phyloP scores from a whole-genome alignment of 2,113 vertebrate species.

The Hemiscyllium ocellatum region DNA sequence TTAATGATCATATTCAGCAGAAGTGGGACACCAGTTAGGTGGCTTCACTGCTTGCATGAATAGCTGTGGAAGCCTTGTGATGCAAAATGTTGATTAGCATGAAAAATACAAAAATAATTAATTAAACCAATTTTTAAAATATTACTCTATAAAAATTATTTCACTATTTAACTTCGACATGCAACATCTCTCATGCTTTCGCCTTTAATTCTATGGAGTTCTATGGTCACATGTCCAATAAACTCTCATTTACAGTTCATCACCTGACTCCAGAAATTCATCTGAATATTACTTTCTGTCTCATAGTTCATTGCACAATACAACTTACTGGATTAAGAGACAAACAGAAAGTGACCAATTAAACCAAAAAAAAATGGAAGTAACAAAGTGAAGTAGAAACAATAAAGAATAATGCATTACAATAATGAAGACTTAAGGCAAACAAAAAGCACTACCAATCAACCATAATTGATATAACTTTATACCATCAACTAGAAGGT shows the following conservation, averaged over 20 bases:
- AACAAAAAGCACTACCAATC: not conserved
- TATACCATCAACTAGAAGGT: not conserved
- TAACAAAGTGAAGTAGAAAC: not conserved
- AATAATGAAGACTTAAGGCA: not conserved
- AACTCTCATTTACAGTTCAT: not conserved
- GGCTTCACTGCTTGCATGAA: not conserved
- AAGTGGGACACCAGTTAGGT: too few species aligned
- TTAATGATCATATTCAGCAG: not conserved
- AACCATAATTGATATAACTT: not conserved
- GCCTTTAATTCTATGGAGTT: not conserved
- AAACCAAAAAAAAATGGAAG: not conserved
- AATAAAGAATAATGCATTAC: not conserved
- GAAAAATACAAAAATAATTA: not conserved
- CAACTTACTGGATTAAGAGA: not conserved
- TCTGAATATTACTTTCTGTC: not conserved
- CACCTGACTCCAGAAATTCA: not conserved
- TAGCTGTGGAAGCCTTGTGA: not conserved
- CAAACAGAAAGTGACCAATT: not conserved
- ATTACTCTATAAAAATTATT: not conserved
- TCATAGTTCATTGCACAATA: not conserved
- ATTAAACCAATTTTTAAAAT: not conserved
- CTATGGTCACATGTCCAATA: not conserved
- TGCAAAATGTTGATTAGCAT: not conserved
- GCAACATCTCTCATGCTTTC: not conserved
- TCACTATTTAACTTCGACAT: not conserved